Evolutionary conservation across 2,888 invertebrate genomes (phyloP).

Genomic region (Stenichneumon culpator): DNA sequence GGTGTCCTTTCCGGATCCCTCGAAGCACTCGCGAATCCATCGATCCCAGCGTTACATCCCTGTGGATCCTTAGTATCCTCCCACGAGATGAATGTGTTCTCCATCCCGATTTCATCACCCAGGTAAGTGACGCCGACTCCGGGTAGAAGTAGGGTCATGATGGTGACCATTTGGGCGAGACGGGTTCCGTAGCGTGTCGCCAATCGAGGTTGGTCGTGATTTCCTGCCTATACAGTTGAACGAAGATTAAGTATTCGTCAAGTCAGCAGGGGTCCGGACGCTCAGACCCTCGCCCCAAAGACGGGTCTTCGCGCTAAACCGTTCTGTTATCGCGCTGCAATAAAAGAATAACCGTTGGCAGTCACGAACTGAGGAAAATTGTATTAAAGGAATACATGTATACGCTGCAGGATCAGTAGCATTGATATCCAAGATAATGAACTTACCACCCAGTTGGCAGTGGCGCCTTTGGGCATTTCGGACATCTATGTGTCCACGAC

Average conservation of each 20-base stretch:
- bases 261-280: conserved; percentile 18
- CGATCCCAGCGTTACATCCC: conserved; percentile 87
- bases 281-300: not conserved
- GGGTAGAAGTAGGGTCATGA: conserved; percentile 90
- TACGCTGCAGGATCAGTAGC: not conserved
- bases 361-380: not conserved
- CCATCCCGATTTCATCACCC: conserved; percentile 93
- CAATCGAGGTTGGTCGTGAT: conserved; percentile 89
- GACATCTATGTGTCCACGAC: conserved; percentile 87
- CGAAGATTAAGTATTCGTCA: conserved; percentile 29
- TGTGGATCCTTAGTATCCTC: conserved; percentile 88
- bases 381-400: not conserved
- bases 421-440: not conserved
- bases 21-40: conserved; percentile 87
- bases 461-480: conserved; percentile 87
- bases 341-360: conserved; percentile 13
- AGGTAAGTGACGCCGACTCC: conserved; percentile 92
- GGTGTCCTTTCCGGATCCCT: conserved; percentile 93
- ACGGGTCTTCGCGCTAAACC: conserved; percentile 11
- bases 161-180: conserved; percentile 90
- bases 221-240: conserved; percentile 87
- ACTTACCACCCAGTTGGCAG: conserved; percentile 90
- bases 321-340: not conserved
- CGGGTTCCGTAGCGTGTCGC: conserved; percentile 88
- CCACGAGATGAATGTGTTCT: conserved; percentile 87